Conservation (phyloP, 2,797 vertebrate species). For the Lacerta viridis region DNA sequence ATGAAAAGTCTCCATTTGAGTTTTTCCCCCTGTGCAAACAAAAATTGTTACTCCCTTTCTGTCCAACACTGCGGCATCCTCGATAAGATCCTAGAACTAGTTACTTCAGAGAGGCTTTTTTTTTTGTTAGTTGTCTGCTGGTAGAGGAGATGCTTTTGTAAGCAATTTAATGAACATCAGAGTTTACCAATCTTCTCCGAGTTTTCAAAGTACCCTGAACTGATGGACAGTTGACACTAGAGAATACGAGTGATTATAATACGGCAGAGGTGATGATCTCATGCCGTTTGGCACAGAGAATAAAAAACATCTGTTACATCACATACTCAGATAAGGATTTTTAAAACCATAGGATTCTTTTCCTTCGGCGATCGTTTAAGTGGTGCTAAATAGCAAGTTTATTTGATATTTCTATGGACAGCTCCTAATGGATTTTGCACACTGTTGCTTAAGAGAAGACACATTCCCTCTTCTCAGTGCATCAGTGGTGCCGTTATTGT, state of each 20-base stretch:
- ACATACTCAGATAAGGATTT: background rate
- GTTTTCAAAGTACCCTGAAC: background rate
- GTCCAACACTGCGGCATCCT: background rate
- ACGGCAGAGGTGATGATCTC: background rate
- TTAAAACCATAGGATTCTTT: background rate
- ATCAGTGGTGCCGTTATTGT: background rate
- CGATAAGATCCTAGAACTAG: background rate
- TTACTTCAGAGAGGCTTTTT: background rate
- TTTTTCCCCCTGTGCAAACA: constrained; percentile 15
- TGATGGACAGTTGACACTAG: background rate
- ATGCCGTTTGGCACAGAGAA: background rate
- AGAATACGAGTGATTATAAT: background rate
- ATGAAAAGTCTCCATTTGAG: constrained; percentile 28
- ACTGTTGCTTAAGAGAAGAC: background rate
- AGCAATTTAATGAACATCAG: background rate
- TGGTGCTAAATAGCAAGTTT: background rate
- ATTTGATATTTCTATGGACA: background rate
- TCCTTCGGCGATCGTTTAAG: background rate
- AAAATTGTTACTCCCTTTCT: background rate
- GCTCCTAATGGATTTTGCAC: background rate
- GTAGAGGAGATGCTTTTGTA: background rate
- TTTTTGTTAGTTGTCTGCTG: background rate
- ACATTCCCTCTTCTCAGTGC: background rate
- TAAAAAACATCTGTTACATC: background rate
- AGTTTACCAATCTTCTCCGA: background rate